phyloP scores from a whole-genome alignment of 1,140 invertebrate species.

The Hormaphis cornu region DNA sequence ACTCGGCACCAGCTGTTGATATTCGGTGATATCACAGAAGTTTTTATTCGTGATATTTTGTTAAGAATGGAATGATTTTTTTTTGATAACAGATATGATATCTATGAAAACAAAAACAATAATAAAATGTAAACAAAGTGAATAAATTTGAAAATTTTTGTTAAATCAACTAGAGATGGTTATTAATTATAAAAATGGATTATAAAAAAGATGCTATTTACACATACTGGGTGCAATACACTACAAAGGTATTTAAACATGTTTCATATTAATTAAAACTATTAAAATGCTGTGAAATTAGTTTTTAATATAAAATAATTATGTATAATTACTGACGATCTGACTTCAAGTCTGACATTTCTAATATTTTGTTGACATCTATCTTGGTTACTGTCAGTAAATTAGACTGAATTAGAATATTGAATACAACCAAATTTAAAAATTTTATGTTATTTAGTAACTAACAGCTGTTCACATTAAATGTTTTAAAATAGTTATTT shows the following conservation, averaged over 20 bases:
- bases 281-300: too few species aligned
- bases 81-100: slow-evolving; percentile 5
- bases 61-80: neutral
- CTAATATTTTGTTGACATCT: too few species aligned
- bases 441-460: neutral
- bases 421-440: neutral
- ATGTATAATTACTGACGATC: too few species aligned
- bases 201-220: slow-evolving; percentile 46
- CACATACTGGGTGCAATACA: slow-evolving; percentile 48
- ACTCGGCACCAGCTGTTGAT: too few species aligned
- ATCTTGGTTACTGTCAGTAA: too few species aligned
- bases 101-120: slow-evolving; percentile 16
- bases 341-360: too few species aligned
- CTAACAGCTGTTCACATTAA: neutral
- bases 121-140: slow-evolving; percentile 14
- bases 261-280: neutral
- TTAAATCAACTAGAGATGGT: neutral
- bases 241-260: slow-evolving; percentile 43
- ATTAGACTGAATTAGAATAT: too few species aligned
- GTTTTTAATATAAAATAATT: too few species aligned
- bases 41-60: too few species aligned
- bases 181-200: slow-evolving; percentile 41
- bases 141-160: slow-evolving; percentile 14
- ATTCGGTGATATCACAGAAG: too few species aligned
- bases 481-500: too few species aligned